Conservation (phyloP, 2,113 vertebrate species). For the Himantopus leucocephalus region DNA sequence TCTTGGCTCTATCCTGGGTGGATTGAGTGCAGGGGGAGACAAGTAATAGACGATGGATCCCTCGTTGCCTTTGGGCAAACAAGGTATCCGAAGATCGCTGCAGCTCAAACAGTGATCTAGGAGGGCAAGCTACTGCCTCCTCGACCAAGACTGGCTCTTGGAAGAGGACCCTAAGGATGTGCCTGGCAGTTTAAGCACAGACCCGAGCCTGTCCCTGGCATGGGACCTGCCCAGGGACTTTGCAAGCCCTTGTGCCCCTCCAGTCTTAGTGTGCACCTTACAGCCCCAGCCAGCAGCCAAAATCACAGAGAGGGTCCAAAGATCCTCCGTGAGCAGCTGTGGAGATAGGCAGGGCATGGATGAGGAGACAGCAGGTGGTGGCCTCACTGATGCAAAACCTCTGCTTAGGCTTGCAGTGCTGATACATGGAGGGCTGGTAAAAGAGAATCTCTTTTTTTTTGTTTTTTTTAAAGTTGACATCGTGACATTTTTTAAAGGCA, state of each 20-base stretch:
- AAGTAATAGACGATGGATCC: rapidly evolving
- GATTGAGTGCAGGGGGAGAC: neutral
- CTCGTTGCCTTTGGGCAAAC: neutral
- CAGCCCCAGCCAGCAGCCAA: neutral
- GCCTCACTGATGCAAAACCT: neutral
- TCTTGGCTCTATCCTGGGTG: neutral
- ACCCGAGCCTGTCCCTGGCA: neutral
- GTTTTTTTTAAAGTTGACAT: neutral
- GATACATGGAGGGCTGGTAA: neutral
- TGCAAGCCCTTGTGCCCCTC: neutral
- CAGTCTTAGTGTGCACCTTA: neutral
- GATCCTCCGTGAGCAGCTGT: neutral
- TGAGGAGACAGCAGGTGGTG: neutral
- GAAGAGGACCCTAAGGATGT: neutral
- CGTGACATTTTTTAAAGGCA: neutral
- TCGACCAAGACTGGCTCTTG: neutral
- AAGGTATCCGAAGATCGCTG: neutral
- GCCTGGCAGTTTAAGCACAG: neutral
- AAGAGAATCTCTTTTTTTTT: neutral
- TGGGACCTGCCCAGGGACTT: neutral
- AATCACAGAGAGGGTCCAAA: neutral
- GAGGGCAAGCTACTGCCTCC: neutral
- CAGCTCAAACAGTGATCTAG: neutral
- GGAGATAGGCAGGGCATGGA: neutral
- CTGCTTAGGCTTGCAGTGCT: neutral